Evolutionary conservation across 2,113 vertebrate genomes (phyloP).

Genomic region (Urocolius indicus): DNA sequence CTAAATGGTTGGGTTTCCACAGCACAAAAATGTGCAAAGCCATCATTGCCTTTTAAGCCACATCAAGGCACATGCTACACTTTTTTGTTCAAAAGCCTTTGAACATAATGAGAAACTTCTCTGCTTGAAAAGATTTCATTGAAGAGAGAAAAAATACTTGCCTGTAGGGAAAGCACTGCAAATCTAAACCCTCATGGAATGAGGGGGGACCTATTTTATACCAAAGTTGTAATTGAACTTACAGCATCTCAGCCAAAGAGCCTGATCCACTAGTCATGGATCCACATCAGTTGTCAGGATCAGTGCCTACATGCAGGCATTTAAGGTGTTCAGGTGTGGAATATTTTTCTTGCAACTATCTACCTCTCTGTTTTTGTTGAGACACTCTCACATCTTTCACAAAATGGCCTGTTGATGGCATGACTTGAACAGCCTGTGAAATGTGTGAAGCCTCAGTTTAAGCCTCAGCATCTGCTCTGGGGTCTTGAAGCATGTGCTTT

Average conservation of each 20-base stretch:
- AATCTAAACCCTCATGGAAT: not conserved
- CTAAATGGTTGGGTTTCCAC: not conserved
- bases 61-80: not conserved
- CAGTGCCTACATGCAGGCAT: not conserved
- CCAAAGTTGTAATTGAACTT: not conserved
- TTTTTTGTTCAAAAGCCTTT: not conserved
- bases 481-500: not conserved
- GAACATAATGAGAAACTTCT: not conserved
- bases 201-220: not conserved
- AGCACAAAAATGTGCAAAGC: not conserved
- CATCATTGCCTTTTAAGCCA: not conserved
- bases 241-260: not conserved
- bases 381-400: not conserved
- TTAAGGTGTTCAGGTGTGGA: not conserved
- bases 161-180: not conserved
- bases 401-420: fast-evolving
- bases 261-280: not conserved
- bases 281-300: not conserved
- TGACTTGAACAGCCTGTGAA: fast-evolving
- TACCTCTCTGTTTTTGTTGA: not conserved
- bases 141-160: not conserved
- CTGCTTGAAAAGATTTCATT: not conserved
- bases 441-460: not conserved
- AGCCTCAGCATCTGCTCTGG: not conserved
- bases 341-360: not conserved